Conservation (phyloP, 2,888 invertebrate genomes). For the Schizaphis graminum region DNA sequence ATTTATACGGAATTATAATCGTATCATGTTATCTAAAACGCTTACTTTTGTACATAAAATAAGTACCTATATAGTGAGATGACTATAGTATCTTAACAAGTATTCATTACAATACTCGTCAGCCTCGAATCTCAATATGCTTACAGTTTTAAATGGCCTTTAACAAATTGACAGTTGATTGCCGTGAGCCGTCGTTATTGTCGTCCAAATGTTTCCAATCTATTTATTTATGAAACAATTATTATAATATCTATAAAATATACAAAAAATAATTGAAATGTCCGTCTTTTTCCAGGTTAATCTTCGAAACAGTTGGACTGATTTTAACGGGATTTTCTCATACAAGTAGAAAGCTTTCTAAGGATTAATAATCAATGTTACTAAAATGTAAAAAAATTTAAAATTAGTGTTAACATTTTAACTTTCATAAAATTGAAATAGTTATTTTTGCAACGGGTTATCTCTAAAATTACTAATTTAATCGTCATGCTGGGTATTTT, state of each 20-base stretch:
- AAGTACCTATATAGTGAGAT: neutral
- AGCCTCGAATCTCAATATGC: neutral
- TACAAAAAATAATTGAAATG: neutral
- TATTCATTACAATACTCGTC: constrained; percentile 1
- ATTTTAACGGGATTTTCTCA: neutral
- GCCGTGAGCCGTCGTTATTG: neutral
- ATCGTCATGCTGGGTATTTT: no score
- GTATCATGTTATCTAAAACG: neutral
- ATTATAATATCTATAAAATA: neutral
- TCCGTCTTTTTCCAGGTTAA: neutral
- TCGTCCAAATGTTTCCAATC: neutral
- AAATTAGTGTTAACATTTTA: no score
- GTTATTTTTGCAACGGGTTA: no score
- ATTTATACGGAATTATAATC: neutral
- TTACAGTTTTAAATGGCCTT: neutral
- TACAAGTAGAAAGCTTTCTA: neutral
- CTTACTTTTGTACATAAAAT: neutral
- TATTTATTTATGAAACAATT: neutral
- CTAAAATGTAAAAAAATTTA: neutral
- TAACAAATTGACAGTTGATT: neutral
- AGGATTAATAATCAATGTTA: neutral
- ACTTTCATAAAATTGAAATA: no score
- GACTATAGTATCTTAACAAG: neutral
- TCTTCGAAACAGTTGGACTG: neutral
- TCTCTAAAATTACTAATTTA: no score